Evolutionary conservation across 1,140 invertebrate genomes (phyloP).

Genomic region (Helicorthomorpha holstii): DNA sequence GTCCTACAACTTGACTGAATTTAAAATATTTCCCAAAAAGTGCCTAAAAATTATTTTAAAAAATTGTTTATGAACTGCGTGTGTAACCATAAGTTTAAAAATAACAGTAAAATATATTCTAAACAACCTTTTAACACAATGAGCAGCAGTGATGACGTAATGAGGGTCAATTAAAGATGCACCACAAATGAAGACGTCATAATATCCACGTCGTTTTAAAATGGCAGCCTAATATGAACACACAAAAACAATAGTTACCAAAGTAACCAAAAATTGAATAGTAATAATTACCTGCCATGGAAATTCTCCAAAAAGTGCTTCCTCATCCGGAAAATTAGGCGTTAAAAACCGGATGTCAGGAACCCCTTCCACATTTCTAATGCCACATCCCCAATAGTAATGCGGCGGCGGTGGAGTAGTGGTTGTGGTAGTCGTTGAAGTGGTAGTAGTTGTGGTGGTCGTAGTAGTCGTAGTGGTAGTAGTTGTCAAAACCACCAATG

Average conservation of each 20-base stretch:
- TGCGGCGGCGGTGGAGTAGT: not conserved
- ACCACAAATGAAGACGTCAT: constrained; percentile 80
- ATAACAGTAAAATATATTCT: not conserved
- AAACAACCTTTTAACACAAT: constrained; percentile 71
- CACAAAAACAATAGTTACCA: not conserved
- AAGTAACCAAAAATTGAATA: no score
- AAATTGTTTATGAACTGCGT: no score
- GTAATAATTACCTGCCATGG: constrained; percentile 49
- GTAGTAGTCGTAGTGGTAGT: not conserved
- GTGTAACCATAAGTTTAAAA: no score
- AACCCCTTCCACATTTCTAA: constrained; percentile 45
- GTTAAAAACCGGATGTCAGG: not conserved
- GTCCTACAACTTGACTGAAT: no score
- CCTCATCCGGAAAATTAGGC: constrained; percentile 34
- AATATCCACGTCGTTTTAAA: constrained; percentile 69
- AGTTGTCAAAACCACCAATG: not conserved
- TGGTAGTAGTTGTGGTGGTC: not conserved
- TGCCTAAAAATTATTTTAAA: no score
- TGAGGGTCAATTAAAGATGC: constrained; percentile 67
- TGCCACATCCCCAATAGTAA: constrained; percentile 39
- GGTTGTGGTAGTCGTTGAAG: constrained; percentile 13
- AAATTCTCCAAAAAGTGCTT: constrained; percentile 49
- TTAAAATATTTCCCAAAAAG: no score
- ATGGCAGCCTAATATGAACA: constrained; percentile 76
- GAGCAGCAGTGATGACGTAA: constrained; percentile 75